Evolutionary conservation across 1,140 invertebrate species (phyloP).

Genomic region (Eupeodes corollae): DNA sequence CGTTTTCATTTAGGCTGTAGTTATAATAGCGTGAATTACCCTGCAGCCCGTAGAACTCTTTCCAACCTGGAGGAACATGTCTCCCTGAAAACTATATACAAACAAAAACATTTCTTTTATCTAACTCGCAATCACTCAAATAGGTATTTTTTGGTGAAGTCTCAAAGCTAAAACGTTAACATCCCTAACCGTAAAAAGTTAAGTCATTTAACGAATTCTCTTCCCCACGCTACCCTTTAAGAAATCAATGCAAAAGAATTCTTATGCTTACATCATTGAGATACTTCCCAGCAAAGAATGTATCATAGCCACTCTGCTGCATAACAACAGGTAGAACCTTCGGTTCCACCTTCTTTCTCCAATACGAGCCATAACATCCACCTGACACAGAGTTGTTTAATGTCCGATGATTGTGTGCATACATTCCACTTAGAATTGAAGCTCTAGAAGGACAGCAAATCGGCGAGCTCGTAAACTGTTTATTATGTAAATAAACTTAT

Average conservation of each 20-base stretch:
- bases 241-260: neutral
- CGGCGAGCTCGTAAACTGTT: slow-evolving; percentile 65
- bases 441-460: slow-evolving; percentile 83
- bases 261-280: slow-evolving; percentile 58
- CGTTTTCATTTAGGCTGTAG: slow-evolving; percentile 77
- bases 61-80: slow-evolving; percentile 69
- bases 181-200: too few species aligned
- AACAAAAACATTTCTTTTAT: slow-evolving; percentile 14
- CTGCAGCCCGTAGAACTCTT: slow-evolving; percentile 64
- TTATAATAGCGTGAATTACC: slow-evolving; percentile 84
- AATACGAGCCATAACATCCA: slow-evolving; percentile 58
- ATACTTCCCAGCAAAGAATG: slow-evolving; percentile 81
- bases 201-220: neutral
- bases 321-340: slow-evolving; percentile 57
- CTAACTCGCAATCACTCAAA: too few species aligned
- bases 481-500: slow-evolving; percentile 6
- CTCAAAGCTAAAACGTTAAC: too few species aligned
- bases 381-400: slow-evolving; percentile 66
- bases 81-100: slow-evolving; percentile 59
- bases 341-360: slow-evolving; percentile 53
- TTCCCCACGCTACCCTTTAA: slow-evolving; percentile 1
- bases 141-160: too few species aligned
- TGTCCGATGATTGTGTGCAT: slow-evolving; percentile 71
- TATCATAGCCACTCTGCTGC: slow-evolving; percentile 51
- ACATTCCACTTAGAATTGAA: slow-evolving; percentile 72